Base-by-base conservation (phyloP, 2,113 vertebrate genomes). In the Sebastes schlegelii region DNA sequence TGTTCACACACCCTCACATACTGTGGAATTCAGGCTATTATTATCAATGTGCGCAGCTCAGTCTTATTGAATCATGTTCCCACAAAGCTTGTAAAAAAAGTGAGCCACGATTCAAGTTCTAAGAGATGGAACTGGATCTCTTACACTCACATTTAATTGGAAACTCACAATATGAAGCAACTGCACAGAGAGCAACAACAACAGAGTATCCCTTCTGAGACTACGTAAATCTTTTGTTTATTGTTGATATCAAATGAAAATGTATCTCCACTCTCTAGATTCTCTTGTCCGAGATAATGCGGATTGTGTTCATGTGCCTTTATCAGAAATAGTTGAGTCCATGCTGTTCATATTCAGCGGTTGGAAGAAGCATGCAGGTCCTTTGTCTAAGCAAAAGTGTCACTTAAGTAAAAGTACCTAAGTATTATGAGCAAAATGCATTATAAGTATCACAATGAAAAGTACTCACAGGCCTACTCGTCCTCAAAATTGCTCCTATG, bases 1-100 rank as follows among this genome's bases (percentile, higher is more conserved):
- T 72, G 34, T 58, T 84, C 66, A 61, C 82, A 74, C 79, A 77
- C 67, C 23, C 61, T 45, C 48, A 58, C 64, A 46, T 40, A 45
- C 17, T 74, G 69, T 45, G 49, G 34, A n/a, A 69, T 52, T 67
- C 17, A 58, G 77, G 66, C 60, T 68, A 75, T 71, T 77, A 76
- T 68, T 55, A 52, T 63, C 8, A 51, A 13, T 16, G n/a, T 52
- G 64, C 13, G 21, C 70, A 57, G 66, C 61, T 76, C 34, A 4
- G 58, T 54, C 60, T 69, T 74, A 52, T 79, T 64, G 62, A 80
- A 72, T 82, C 13, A 21, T 19, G 49, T 13, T 42, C 34, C 14
- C 14, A 21, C 17, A 21, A 61, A 75, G 61, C 49, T 17, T 52
- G 52, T 34, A 34, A 34, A 34, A 45, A 68, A 62, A 77, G 49